Evolutionary conservation across 2,797 vertebrate genomes (phyloP).

Genomic region (Buceros bicornis): DNA sequence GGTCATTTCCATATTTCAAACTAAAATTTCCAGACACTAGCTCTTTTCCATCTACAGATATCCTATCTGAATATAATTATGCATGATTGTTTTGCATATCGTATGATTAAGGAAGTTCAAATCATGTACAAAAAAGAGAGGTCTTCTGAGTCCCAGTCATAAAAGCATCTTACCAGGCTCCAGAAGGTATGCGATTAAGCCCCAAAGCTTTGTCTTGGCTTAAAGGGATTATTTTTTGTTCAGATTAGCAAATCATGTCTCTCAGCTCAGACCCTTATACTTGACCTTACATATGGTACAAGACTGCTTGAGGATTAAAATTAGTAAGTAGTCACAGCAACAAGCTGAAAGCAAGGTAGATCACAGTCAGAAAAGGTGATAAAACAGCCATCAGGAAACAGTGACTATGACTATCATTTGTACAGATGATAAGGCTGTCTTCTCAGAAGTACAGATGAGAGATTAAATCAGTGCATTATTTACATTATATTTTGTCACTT

Average conservation of each 20-base stretch:
- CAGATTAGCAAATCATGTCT: neutral
- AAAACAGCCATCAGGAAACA: neutral
- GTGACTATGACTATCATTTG: neutral
- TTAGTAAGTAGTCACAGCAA: neutral
- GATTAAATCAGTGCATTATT: neutral
- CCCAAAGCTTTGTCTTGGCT: neutral
- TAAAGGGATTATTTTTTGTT: neutral
- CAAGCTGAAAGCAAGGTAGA: neutral
- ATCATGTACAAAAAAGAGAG: neutral
- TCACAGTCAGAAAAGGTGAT: neutral
- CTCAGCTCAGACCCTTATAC: neutral
- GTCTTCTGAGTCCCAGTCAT: neutral
- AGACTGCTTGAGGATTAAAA: slow-evolving; percentile 15
- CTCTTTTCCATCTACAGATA: neutral
- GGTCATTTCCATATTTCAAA: neutral
- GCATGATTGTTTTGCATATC: neutral
- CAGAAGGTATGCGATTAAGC: neutral
- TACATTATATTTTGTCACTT: neutral
- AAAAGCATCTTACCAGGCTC: neutral
- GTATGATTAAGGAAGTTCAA: neutral
- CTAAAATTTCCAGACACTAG: neutral
- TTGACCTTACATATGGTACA: neutral
- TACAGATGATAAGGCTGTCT: neutral
- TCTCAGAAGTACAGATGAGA: neutral
- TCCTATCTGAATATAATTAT: neutral